Evolutionary conservation across 64 coral and sea anemone genomes (phyloP), one percentile per base, ranked within the genome.

Genomic region (Pocillopora damicornis): DNA sequence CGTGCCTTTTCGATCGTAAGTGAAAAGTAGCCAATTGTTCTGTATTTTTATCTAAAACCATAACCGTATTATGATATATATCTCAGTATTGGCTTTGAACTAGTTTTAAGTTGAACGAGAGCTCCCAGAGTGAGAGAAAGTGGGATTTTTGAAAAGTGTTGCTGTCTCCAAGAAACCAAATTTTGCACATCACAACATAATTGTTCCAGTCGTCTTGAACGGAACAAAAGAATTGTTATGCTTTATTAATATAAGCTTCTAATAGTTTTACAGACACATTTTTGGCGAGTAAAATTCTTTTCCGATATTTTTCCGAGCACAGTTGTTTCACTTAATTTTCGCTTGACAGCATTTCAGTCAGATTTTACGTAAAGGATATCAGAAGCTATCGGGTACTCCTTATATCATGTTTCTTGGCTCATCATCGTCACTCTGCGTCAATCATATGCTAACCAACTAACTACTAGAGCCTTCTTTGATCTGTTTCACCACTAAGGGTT

Each of bases 41-140:
- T 25, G 5, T 23, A 63, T 64, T 82, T 63, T 63, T 15, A 80
- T 82, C 23, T 63, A 1, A 18, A n/a, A n/a, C 0, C 18, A 9
- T n/a, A 84, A 67, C 17, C 11, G 51, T 72, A 25, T 37, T 23
- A 5, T 14, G 61, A 8, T 58, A 58, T 22, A 85, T 56, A 72
- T 85, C 36, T 45, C 63, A 57, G 68, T 85, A 85, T 85, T 85
- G 81, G 81, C 64, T 85, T 85, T 16, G 20, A 71, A 42, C 64
- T 25, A 6, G 81, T 6, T 85, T 51, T 67, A 68, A 18, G 15
- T 18, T 65, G 30, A 51, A 51, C 42, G 7, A 51, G 7, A 51
- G 2, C 42, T 51, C 42, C 42, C 7, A 51, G 7, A 4, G 67
- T n/a, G 67, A 71, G 67, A 37, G 81, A 38, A 73, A 72, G 81